These are phyloP conservation scores for Oryzias celebensis DNA, from an alignment of 2,113 vertebrate species.

Conservation along the genomic window DNA sequence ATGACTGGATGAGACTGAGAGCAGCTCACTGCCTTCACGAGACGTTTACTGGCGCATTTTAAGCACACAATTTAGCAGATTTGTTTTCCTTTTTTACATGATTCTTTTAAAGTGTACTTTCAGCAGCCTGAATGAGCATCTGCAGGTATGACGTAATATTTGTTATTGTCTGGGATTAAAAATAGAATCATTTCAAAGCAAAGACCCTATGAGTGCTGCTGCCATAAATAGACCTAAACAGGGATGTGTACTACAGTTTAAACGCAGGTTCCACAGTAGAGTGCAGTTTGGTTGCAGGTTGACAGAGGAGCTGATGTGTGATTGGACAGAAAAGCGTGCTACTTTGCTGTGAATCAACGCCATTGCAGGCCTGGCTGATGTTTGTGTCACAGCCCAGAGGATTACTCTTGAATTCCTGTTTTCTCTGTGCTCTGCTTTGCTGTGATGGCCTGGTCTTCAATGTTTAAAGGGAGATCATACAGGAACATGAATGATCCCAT, in stretches of 20 bases:
- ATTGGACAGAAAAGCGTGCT: conserved; percentile 11
- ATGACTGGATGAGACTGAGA: conserved; percentile 4
- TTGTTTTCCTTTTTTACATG: not conserved
- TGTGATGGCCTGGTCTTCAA: not conserved
- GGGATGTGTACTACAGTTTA: not conserved
- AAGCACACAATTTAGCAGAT: not conserved
- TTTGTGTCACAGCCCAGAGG: conserved; percentile 11
- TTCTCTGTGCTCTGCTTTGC: not conserved
- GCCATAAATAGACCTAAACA: conserved; percentile 40
- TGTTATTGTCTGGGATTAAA: conserved; percentile 54
- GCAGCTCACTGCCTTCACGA: conserved; percentile 3
- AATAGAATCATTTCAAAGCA: conserved; percentile 1
- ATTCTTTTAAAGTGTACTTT: not conserved
- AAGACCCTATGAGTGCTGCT: conserved; percentile 2
- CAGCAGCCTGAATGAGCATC: conserved; percentile 35
- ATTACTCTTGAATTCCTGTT: conserved; percentile 41
- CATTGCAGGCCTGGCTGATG: conserved; percentile 23
- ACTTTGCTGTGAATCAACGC: conserved; percentile 8
- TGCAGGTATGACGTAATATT: conserved; percentile 65
- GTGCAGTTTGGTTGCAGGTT: conserved; percentile 13
- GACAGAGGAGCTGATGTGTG: conserved; percentile 4
- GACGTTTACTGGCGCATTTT: not conserved
- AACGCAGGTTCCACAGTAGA: conserved; percentile 15
- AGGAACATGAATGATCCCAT: not conserved
- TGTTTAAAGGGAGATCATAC: not conserved